Percentiles rank a stretch among this genome's conserved stretches.
Conservation (phyloP, 2,797 vertebrate species). For the Microhierax caerulescens region DNA sequence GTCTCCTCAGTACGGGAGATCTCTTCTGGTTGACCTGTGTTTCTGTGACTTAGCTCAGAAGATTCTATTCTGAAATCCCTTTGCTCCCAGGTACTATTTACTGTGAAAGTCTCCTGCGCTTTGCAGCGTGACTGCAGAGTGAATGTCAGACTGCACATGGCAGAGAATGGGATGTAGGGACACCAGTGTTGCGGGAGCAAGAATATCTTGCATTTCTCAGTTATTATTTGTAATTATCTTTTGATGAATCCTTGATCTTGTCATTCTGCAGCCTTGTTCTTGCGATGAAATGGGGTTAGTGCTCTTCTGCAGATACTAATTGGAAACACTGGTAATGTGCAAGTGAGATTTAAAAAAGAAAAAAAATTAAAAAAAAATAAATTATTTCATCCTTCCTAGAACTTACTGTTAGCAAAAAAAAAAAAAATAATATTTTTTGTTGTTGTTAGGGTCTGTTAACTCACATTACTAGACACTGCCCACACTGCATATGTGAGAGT, state of each 20-base stretch:
- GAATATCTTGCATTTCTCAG: accelerated
- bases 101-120: not conserved
- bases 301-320: not conserved
- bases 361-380: no score
- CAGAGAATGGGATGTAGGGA: not conserved
- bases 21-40: not conserved
- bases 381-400: not conserved
- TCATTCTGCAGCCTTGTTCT: not conserved
- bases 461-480: not conserved
- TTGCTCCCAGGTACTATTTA: not conserved
- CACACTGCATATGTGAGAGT: not conserved
- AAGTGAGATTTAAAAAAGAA: not conserved
- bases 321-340: not conserved
- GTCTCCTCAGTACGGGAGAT: not conserved
- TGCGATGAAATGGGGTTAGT: not conserved
- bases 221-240: not conserved
- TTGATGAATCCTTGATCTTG: not conserved
- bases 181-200: not conserved
- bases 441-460: not conserved
- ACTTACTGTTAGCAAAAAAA: not conserved
- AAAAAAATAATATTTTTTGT: not conserved
- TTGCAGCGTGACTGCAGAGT: not conserved
- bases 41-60: not conserved
- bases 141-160: not conserved
- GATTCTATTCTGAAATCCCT: not conserved